Base-by-base conservation (phyloP, 2,113 vertebrate species). In the Heloderma charlesbogerti region DNA sequence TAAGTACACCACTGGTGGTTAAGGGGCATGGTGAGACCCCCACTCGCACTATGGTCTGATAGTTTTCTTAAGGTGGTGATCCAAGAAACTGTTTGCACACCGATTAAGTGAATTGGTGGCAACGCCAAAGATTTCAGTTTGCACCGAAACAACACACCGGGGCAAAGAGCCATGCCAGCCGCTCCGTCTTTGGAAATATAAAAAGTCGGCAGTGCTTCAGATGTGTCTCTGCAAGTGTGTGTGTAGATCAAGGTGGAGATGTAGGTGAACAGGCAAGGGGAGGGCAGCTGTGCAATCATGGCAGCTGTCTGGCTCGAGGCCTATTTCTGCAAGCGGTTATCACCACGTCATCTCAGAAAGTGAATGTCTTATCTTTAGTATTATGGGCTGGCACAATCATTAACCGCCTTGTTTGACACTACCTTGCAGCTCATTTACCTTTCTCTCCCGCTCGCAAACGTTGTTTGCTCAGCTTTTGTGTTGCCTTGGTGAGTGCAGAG, bases 331-430 rank as follows among this genome's bases (percentile, higher is more conserved):
- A 20, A 22, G 31, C 31, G 31, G 60, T 67, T 29, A 43, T 69
- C 37, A 27, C 25, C 6, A 13, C 25, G 2, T 10, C 3, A 4
- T 43, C 60, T 29, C 60, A 40, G 40, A 0, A 12, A 67, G 60
- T 67, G 40, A 45, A 31, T 69, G 29, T 25, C 40, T 67, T 63
- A 51, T 67, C 45, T 51, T 69, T 77, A 3, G 20, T 18, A 78
- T 0, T 45, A 13, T 1, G 84, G 60, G 9, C 0, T 0, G 0
- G 51, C 78, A 0, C 78, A 57, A 86, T 79, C 84, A 43, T 86
- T 88, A 80, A 87, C 71, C 13, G 7, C 45, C 27, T 13, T 45
- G 74, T 0, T 66, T 57, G 84, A n/a, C 4, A 0, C 54, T 18
- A n/a, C 43, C 3, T 20, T 43, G 48, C 4, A 0, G 0, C 5